Percentiles rank a stretch among this genome's conserved stretches.
phyloP scores from a whole-genome alignment of 1,140 invertebrate genomes.

The Pseudomyrmex gracilis region DNA sequence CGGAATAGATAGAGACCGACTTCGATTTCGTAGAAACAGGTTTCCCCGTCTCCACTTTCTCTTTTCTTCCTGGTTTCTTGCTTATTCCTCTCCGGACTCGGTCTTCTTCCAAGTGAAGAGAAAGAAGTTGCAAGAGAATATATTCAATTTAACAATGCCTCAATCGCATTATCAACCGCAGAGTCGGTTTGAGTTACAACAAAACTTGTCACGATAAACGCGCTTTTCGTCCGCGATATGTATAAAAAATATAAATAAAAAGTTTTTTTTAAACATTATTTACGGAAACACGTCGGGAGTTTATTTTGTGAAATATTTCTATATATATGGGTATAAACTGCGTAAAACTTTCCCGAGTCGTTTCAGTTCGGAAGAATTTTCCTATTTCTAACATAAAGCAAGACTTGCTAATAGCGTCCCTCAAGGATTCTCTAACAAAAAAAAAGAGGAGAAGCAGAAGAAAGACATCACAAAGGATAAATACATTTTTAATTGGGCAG shows the following conservation, averaged over 20 bases:
- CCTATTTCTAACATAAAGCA: neutral
- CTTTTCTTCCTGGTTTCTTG: neutral
- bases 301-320: too few relatives aligned
- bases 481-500: conserved; percentile 1
- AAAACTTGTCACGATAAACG: neutral
- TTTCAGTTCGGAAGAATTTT: conserved; percentile 5
- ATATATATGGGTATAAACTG: too few relatives aligned
- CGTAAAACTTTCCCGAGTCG: too few relatives aligned
- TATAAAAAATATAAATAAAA: too few relatives aligned
- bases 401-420: neutral
- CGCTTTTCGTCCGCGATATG: neutral
- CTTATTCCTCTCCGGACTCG: neutral
- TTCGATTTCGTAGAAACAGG: conserved; percentile 37
- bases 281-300: too few relatives aligned
- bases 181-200: neutral
- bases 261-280: too few relatives aligned
- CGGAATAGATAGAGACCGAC: conserved; percentile 45
- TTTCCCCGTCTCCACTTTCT: neutral
- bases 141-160: neutral
- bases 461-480: neutral
- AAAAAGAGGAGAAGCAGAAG: neutral
- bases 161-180: too few relatives aligned
- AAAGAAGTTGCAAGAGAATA: neutral
- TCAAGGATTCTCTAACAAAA: neutral
- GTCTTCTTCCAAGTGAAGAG: neutral